Evolutionary conservation across 1,140 invertebrate genomes (phyloP).

Genomic region (Maconellicoccus hirsutus): DNA sequence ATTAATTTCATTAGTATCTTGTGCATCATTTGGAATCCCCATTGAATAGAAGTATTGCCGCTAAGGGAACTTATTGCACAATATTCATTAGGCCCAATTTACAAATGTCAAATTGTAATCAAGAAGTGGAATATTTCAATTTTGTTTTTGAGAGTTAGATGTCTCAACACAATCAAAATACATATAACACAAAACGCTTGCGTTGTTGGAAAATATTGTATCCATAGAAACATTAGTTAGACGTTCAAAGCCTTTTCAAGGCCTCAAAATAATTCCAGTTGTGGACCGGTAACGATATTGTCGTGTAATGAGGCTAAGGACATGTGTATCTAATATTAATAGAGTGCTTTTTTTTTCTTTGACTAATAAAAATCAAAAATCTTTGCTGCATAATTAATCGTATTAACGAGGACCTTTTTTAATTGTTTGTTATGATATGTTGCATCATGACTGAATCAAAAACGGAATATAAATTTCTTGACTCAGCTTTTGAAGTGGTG

Average conservation of each 20-base stretch:
- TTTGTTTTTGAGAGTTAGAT: not conserved
- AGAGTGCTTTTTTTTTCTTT: not conserved
- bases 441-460: not conserved
- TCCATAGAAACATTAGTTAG: conserved; percentile 7
- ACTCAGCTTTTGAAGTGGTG: not conserved
- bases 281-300: conserved; percentile 7
- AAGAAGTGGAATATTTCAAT: too few species aligned
- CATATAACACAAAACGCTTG: not conserved
- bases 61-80: too few species aligned
- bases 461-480: not conserved
- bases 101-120: too few species aligned
- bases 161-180: not conserved
- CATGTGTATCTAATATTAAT: conserved; percentile 9
- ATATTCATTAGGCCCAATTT: too few species aligned
- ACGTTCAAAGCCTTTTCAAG: not conserved
- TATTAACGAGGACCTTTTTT: not conserved
- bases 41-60: too few species aligned
- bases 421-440: not conserved
- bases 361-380: not conserved
- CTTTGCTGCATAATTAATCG: not conserved
- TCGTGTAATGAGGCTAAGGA: conserved; percentile 1
- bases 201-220: conserved; percentile 9
- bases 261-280: conserved; percentile 8
- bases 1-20: too few species aligned
- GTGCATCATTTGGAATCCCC: too few species aligned